These are phyloP conservation scores for Trachelus tabidus DNA, from an alignment of 2,888 invertebrate species.

Conservation along the genomic window DNA sequence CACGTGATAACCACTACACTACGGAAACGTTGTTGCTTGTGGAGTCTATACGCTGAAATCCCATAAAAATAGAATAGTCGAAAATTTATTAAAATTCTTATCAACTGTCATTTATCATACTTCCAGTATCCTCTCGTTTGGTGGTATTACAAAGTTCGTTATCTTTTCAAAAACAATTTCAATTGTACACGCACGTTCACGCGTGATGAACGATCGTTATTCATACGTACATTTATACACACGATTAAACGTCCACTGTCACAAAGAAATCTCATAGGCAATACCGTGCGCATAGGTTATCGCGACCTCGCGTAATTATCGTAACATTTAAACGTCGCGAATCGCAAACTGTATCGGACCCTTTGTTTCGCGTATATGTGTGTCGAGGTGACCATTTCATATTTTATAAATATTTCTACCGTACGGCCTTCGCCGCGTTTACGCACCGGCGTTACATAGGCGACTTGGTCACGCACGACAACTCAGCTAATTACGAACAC, in stretches of 20 bases:
- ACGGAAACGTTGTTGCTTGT: conserved; percentile 69
- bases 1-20: conserved; percentile 85
- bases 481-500: conserved; percentile 8
- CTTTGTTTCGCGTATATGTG: conserved; percentile 30
- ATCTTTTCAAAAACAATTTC: background rate
- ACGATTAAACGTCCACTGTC: background rate
- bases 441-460: conserved; percentile 11
- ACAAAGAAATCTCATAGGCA: background rate
- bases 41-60: background rate
- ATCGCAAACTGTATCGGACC: conserved; percentile 23
- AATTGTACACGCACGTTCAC: background rate
- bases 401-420: conserved; percentile 30
- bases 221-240: background rate
- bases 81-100: too few species aligned
- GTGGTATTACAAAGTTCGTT: background rate
- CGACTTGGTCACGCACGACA: conserved; percentile 25
- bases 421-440: conserved; percentile 24
- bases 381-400: conserved; percentile 34
- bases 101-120: too few species aligned
- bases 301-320: conserved; percentile 9
- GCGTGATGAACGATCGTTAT: background rate
- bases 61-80: background rate
- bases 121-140: background rate
- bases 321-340: conserved; percentile 6
- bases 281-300: background rate